A percentile compares a stretch with the other conserved stretches of the same genome.
Evolutionary conservation across 2,113 vertebrate species (phyloP).

Genomic region (Steatornis caripensis): DNA sequence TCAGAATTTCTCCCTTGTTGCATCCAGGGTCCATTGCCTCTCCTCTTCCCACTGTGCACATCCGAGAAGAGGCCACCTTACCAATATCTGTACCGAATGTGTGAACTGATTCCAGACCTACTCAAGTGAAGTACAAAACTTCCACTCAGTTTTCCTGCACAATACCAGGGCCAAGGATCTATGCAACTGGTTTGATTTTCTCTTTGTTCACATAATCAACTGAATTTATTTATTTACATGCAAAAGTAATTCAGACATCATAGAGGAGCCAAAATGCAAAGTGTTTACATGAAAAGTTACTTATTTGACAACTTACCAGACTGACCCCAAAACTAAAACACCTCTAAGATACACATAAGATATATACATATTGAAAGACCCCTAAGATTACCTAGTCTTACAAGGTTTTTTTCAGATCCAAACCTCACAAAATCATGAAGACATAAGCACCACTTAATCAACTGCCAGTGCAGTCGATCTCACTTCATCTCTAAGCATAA

Average conservation of each 20-base stretch:
- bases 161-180: background rate
- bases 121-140: background rate
- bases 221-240: background rate
- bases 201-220: background rate
- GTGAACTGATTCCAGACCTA: background rate
- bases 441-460: background rate
- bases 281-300: background rate
- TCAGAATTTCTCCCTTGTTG: background rate
- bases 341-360: background rate
- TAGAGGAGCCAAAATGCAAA: background rate
- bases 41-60: background rate
- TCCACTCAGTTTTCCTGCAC: background rate
- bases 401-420: background rate
- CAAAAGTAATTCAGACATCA: background rate
- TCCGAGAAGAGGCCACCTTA: background rate
- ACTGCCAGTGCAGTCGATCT: background rate
- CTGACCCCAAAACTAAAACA: background rate
- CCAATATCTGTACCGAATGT: rapidly evolving
- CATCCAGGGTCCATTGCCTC: background rate
- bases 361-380: background rate
- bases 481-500: background rate
- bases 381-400: background rate
- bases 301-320: background rate
- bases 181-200: background rate
- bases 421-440: background rate